A percentile compares a stretch with the other conserved stretches of the same genome.
Conservation (phyloP, 2,888 invertebrate genomes). For the Eupithecia vulgata region DNA sequence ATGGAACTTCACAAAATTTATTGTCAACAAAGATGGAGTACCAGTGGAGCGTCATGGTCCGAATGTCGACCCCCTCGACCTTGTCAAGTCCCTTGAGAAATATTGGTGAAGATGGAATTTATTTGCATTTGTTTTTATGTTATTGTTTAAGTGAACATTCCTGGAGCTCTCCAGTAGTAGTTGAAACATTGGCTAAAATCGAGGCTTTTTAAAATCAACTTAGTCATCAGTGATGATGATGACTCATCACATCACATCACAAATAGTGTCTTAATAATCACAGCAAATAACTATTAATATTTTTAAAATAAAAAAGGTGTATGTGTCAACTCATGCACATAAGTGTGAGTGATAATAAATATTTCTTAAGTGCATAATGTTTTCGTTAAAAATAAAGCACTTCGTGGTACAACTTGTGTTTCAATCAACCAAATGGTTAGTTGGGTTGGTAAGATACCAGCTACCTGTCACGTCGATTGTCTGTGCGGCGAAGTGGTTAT, state of each 20-base stretch:
- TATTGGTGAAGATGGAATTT: slow-evolving; percentile 71
- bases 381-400: slow-evolving; percentile 26
- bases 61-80: slow-evolving; percentile 80
- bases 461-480: too few species aligned
- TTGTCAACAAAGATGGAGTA: slow-evolving; percentile 88
- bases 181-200: background rate
- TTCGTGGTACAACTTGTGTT: slow-evolving; percentile 4
- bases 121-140: slow-evolving; percentile 27
- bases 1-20: slow-evolving; percentile 95
- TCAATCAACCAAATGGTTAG: background rate
- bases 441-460: background rate
- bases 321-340: background rate
- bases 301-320: background rate
- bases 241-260: too few species aligned
- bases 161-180: slow-evolving; percentile 28
- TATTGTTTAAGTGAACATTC: slow-evolving; percentile 27
- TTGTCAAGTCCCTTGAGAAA: slow-evolving; percentile 82
- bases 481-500: too few species aligned
- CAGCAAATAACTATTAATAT: background rate
- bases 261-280: background rate
- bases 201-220: background rate
- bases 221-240: too few species aligned
- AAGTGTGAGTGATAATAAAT: slow-evolving; percentile 22
- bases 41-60: slow-evolving; percentile 88
- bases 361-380: slow-evolving; percentile 8